These are phyloP conservation scores for Carduelis carduelis DNA, from an alignment of 2,797 vertebrate species.

Conservation along the genomic window DNA sequence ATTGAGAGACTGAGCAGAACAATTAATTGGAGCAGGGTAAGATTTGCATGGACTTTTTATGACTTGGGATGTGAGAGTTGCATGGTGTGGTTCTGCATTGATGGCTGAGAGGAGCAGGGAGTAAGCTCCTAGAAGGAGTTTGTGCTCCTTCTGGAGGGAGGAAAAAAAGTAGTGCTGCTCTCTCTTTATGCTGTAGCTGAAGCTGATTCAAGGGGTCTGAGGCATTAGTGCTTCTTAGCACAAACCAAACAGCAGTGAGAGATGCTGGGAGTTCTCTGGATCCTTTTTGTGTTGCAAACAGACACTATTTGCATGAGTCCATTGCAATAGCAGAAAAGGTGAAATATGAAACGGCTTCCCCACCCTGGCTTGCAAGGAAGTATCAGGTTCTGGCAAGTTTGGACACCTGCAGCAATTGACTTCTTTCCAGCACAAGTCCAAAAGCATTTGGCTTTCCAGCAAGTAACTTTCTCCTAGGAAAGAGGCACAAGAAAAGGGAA, in stretches of 20 bases:
- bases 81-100: not conserved
- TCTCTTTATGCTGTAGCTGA: not conserved
- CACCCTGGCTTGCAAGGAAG: not conserved
- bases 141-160: not conserved
- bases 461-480: not conserved
- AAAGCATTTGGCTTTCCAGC: not conserved
- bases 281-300: not conserved
- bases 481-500: not conserved
- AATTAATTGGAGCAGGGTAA: not conserved
- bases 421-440: not conserved
- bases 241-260: not conserved
- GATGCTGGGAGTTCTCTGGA: not conserved
- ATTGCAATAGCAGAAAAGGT: not conserved
- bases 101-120: not conserved
- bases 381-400: not conserved
- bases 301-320: not conserved
- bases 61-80: not conserved
- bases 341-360: not conserved
- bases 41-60: not conserved
- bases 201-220: not conserved
- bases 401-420: constrained; percentile 16
- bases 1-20: not conserved
- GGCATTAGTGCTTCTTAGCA: not conserved
- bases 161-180: not conserved
- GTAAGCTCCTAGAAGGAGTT: not conserved